Percentiles rank a stretch among this genome's conserved stretches.
Evolutionary conservation across 2,113 vertebrate species (phyloP).

Genomic region (Anolis sagrei): DNA sequence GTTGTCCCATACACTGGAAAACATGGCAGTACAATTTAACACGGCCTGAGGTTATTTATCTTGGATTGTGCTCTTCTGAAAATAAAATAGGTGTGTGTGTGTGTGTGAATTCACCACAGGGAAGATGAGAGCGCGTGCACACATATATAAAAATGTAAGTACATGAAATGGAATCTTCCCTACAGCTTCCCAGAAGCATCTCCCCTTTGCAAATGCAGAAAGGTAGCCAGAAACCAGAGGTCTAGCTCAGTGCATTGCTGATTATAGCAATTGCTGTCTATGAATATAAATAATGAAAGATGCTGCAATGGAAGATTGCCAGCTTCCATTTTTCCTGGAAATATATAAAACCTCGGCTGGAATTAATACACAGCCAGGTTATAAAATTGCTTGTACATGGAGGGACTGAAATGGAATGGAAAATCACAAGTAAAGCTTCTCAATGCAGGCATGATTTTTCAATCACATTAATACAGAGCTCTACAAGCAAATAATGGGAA

Average conservation of each 20-base stretch:
- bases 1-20: neutral
- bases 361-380: constrained; percentile 22
- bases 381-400: neutral
- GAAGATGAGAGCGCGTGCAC: no score
- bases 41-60: neutral
- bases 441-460: constrained; percentile 8
- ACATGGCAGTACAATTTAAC: neutral
- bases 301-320: constrained; percentile 9
- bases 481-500: neutral
- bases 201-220: neutral
- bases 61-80: neutral
- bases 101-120: neutral
- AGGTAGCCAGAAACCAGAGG: neutral
- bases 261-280: constrained; percentile 13
- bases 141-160: neutral
- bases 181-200: neutral
- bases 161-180: neutral
- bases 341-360: constrained; percentile 17
- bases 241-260: neutral
- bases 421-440: constrained; percentile 1
- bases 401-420: constrained; percentile 11
- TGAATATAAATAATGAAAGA: constrained; percentile 12
- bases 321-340: constrained; percentile 11
- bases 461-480: constrained; percentile 11
- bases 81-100: neutral